Evolutionary conservation across 1,140 invertebrate species (phyloP), one percentile per base, ranked within the genome.

Genomic region (Vanessa atalanta): DNA sequence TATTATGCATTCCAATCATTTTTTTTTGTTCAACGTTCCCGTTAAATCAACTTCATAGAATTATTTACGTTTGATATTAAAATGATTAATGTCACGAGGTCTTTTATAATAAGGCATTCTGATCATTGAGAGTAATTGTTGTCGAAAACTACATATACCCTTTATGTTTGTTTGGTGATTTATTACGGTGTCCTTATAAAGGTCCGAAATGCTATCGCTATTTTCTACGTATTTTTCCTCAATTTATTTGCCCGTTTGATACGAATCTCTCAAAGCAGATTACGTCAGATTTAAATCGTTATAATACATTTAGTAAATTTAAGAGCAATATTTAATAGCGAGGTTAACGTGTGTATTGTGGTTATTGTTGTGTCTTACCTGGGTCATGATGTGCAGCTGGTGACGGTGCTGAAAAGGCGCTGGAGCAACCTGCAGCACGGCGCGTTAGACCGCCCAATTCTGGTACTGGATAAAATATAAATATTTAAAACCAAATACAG

Each of bases 381-480:
- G 88, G 89, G 63, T 92, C 90, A 76, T 91, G 90, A 66, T 91
- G 89, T 14, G 89, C 87, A 23, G 90, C 83, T 0, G 91, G 84
- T 14, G 90, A 87, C 16, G 92, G 89, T 37, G 94, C 93, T 8
- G 94, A 94, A 84, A 94, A 94, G 31, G 94, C 94, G 78, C 94
- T 94, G 76, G 93, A 91, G 73, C 94, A 94, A 15, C 93, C 93
- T 0, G 93, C 89, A 0, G 93, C 89, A 4, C 93, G 90, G n/a
- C 93, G 90, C 7, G 86, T 77, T 2, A 93, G 81, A 1, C 90
- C 87, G 61, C 90, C 88, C 72, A 93, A 65, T 50, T 93, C 89
- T 14, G 89, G 83, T 23, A 89, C 88, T 91, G 47, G 0, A 65
- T 43, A 61, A 15, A 61, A 61, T 15, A 37, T 60, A 26, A 57